Evolutionary conservation across 2,888 invertebrate species (phyloP).

Genomic region (Branchellion lobata): DNA sequence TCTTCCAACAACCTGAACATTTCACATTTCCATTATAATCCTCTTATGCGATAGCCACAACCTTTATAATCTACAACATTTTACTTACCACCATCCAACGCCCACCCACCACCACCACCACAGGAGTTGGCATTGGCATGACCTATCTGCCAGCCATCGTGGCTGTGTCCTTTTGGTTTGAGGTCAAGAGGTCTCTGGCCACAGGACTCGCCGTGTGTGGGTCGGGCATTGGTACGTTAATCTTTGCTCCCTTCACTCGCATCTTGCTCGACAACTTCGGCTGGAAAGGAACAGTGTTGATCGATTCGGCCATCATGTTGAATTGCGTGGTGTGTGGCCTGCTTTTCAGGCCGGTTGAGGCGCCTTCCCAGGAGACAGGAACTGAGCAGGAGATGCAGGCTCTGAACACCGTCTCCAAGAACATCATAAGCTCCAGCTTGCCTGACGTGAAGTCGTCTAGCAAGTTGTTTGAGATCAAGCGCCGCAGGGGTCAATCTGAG

Average conservation of each 20-base stretch:
- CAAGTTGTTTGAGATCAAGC: neutral
- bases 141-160: conserved; percentile 98
- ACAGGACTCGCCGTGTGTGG: conserved; percentile 95
- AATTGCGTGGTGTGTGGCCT: conserved; percentile 86
- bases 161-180: conserved; percentile 95
- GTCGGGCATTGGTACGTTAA: conserved; percentile 89
- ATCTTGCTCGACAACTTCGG: conserved; percentile 69
- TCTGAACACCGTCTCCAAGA: conserved; percentile 1
- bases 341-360: conserved; percentile 75
- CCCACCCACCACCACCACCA: neutral
- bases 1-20: too few species aligned
- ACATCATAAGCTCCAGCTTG: neutral
- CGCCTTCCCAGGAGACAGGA: neutral
- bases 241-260: conserved; percentile 72
- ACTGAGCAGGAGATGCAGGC: conserved; percentile 24
- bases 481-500: conserved; percentile 1
- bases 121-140: conserved; percentile 84
- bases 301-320: conserved; percentile 80
- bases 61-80: too few species aligned
- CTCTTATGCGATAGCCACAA: too few species aligned
- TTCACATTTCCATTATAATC: too few species aligned
- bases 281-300: conserved; percentile 82
- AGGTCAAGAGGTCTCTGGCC: conserved; percentile 86
- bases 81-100: too few species aligned
- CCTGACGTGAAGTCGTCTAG: neutral